Percentiles rank a stretch among this genome's conserved stretches.
Conservation (phyloP, 2,888 invertebrate species). For the Plusia festucae region DNA sequence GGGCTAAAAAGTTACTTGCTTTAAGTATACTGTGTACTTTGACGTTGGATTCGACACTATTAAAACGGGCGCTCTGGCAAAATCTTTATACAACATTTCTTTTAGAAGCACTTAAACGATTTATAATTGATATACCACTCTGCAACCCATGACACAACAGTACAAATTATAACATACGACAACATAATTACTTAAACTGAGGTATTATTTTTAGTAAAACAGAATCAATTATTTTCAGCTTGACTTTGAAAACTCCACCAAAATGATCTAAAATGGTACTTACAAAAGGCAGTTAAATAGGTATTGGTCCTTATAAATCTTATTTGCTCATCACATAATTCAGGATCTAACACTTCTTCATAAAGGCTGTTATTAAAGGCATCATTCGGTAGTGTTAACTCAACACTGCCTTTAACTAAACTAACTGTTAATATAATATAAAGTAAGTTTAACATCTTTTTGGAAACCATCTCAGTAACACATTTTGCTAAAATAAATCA, state of each 20-base stretch:
- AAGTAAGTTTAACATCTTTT: constrained; percentile 23
- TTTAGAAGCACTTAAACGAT: too few relatives aligned
- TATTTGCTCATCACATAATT: constrained; percentile 71
- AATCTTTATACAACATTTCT: too few relatives aligned
- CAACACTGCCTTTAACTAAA: constrained; percentile 38
- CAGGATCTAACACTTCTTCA: constrained; percentile 69
- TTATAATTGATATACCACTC: too few relatives aligned
- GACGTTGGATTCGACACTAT: too few relatives aligned
- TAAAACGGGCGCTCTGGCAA: too few relatives aligned
- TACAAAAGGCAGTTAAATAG: constrained; percentile 64
- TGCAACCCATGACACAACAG: too few relatives aligned
- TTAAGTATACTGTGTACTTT: too few relatives aligned
- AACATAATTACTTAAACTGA: too few relatives aligned
- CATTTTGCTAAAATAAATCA: background rate
- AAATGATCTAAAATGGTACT: constrained; percentile 57
- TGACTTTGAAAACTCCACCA: background rate
- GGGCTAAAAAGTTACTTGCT: too few relatives aligned
- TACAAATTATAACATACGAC: too few relatives aligned
- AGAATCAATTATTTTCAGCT: background rate
- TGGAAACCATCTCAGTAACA: constrained; percentile 26
- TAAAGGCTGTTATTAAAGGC: constrained; percentile 70
- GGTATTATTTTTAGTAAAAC: too few relatives aligned
- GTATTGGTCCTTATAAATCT: constrained; percentile 55
- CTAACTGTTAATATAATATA: constrained; percentile 27
- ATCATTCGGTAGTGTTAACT: constrained; percentile 41